These are phyloP conservation scores for Euplexia lucipara DNA, from an alignment of 2,888 invertebrate species.

Conservation along the genomic window DNA sequence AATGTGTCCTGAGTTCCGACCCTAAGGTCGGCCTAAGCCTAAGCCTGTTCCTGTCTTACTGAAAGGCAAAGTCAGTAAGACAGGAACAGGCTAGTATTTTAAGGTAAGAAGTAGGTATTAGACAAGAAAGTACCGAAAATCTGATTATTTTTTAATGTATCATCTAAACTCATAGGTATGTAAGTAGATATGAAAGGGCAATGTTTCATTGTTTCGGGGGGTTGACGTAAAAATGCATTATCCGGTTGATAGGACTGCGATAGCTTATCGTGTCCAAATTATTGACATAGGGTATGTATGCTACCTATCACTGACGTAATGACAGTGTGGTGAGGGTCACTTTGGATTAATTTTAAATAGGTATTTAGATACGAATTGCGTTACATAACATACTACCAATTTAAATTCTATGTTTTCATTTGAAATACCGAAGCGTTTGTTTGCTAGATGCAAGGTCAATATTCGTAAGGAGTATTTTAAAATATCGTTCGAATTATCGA, in stretches of 20 bases:
- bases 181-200: no score
- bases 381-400: slow-evolving; percentile 12
- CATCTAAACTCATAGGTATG: no score
- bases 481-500: no score
- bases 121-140: not conserved
- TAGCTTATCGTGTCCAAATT: slow-evolving; percentile 41
- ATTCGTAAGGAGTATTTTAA: no score
- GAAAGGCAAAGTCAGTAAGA: no score
- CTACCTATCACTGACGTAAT: slow-evolving; percentile 6
- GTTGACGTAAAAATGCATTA: slow-evolving; percentile 8
- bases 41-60: no score
- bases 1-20: no score
- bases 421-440: slow-evolving; percentile 22
- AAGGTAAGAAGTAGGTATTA: no score
- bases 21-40: no score
- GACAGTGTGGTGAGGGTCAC: slow-evolving; percentile 15
- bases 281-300: slow-evolving; percentile 3
- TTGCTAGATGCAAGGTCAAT: slow-evolving; percentile 23
- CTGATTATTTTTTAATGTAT: slow-evolving; percentile 9
- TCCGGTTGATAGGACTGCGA: slow-evolving; percentile 28
- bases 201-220: slow-evolving; percentile 17
- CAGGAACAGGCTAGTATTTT: no score
- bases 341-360: slow-evolving; percentile 29
- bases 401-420: slow-evolving; percentile 24
- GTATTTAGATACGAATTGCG: slow-evolving; percentile 14